These are phyloP conservation scores for Crocidura indochinensis DNA, from an alignment of 2,797 vertebrate genomes.

Conservation along the genomic window DNA sequence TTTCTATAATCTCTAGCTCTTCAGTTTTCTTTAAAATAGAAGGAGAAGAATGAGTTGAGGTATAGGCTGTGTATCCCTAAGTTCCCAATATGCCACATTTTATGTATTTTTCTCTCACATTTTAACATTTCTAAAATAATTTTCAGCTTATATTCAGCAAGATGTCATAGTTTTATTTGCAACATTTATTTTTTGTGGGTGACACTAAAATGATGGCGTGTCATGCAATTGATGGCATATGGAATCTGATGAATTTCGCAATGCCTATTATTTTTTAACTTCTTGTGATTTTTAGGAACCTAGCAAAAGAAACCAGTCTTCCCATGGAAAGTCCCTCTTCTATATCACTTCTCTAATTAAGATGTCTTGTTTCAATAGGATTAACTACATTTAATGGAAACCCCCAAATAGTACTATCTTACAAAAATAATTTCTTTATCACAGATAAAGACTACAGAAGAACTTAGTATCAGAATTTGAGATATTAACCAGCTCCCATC, in stretches of 20 bases:
- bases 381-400: neutral
- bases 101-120: constrained; percentile 17
- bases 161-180: constrained; percentile 67
- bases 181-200: constrained; percentile 63
- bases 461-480: neutral
- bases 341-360: constrained; percentile 15
- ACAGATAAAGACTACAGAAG: neutral
- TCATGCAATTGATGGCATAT: neutral
- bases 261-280: neutral
- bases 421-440: neutral
- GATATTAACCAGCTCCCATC: accelerated
- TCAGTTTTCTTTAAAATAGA: neutral
- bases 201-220: constrained; percentile 57
- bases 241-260: constrained; percentile 16
- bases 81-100: neutral
- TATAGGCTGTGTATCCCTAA: constrained; percentile 29
- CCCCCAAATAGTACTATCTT: neutral
- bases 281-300: neutral
- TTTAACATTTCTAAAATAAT: constrained; percentile 68
- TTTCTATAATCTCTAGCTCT: neutral
- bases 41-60: neutral
- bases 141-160: constrained; percentile 65
- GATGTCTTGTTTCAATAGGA: neutral
- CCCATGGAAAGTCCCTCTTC: neutral
- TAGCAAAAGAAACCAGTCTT: constrained; percentile 12